Evolutionary conservation across 2,113 vertebrate genomes (phyloP), one percentile per base, ranked within the genome.

Genomic region (Dipodomys stephensi): DNA sequence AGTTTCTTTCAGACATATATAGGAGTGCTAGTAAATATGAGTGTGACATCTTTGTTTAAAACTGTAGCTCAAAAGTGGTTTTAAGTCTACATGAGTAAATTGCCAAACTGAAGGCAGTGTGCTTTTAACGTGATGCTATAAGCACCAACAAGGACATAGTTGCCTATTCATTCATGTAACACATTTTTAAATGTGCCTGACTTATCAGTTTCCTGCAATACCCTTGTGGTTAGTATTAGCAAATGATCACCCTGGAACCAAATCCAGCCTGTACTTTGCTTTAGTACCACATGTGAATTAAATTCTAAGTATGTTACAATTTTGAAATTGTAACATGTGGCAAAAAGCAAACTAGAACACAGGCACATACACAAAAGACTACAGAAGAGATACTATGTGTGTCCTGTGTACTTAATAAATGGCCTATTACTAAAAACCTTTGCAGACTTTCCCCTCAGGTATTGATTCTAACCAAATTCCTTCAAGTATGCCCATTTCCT

Each of bases 201-300:
- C 62, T 39, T 53, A 81, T 53, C n/a, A 30, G n/a, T 90, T 73
- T 39, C 57, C 7, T n/a, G 64, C 1, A 62, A 16, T 18, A 4
- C 0, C 22, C 39, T 13, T 28, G 0, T 60, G 12, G 0, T 20
- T 28, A 57, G 0, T 69, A 49, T 23, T 65, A 16, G 4, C 25
- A 90, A 81, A 65, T 28, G 18, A 13, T 28, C 65, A 7, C 44
- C 11, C 11, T 0, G 9, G 30, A n/a, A 77, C 10, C 57, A 77
- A n/a, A 39, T 67, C 27, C 4, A 35, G 28, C 81, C 35, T 8
- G 3, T 64, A 76, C 30, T 6, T 83, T 62, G 7, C 10, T 71
- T 89, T 79, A 60, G 19, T 39, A 64, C 3, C 90, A 8, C 35
- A 22, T n/a, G 1, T 81, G 46, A 79, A 12, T 71, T 94, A 35